Percentiles rank a stretch among this genome's conserved stretches.
These are phyloP conservation scores for Machaerirhynchus nigripectus DNA, from an alignment of 2,113 vertebrate species.

Conservation along the genomic window DNA sequence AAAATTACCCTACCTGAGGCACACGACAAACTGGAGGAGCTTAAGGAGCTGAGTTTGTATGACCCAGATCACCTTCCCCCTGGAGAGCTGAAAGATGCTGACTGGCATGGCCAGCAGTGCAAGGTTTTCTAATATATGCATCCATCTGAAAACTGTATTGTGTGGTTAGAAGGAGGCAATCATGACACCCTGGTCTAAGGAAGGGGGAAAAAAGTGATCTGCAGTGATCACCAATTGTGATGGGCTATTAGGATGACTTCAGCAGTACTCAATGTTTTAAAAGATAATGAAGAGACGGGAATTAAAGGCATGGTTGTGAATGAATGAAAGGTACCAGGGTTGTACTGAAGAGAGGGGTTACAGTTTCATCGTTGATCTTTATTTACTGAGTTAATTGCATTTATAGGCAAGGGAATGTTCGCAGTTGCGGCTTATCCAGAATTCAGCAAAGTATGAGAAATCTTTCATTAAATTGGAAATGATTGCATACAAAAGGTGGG, in stretches of 20 bases:
- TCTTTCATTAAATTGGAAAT: not conserved
- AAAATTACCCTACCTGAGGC: not conserved
- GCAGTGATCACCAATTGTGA: not conserved
- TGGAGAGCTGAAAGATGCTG: not conserved
- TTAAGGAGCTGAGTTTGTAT: not conserved
- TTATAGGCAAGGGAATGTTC: not conserved
- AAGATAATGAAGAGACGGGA: not conserved
- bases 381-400: not conserved
- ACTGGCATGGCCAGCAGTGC: not conserved
- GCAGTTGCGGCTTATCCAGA: not conserved
- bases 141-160: not conserved
- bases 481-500: not conserved
- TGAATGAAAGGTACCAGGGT: not conserved
- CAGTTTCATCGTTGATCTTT: not conserved
- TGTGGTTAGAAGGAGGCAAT: not conserved
- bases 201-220: not conserved
- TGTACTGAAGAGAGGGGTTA: not conserved
- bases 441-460: not conserved
- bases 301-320: not conserved
- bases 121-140: not conserved
- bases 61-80: not conserved
- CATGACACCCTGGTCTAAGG: not conserved
- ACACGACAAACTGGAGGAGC: not conserved
- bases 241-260: not conserved
- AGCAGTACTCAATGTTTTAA: not conserved